Percentiles rank a stretch among this genome's conserved stretches.
Evolutionary conservation across 1,140 invertebrate genomes (phyloP).

Genomic region (Protaetia brevitarsis): DNA sequence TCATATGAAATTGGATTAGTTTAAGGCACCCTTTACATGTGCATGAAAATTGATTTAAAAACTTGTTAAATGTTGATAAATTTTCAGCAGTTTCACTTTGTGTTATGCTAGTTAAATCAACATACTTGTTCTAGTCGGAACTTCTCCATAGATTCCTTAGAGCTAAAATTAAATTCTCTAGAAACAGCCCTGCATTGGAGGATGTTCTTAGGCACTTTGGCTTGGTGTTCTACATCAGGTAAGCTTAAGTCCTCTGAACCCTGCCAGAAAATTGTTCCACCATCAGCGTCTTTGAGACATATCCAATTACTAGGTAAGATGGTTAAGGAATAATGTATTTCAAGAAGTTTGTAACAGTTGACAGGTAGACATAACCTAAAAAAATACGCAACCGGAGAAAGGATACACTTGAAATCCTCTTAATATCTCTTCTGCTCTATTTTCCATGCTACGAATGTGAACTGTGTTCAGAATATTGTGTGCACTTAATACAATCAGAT

Average conservation of each 20-base stretch:
- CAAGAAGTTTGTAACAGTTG: neutral
- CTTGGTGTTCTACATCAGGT: conserved; percentile 92
- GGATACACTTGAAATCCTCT: conserved; percentile 61
- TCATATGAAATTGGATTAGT: too few relatives aligned
- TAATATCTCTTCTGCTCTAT: conserved; percentile 53
- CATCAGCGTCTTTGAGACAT: conserved; percentile 94
- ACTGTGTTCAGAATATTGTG: neutral
- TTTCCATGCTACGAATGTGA: conserved; percentile 27
- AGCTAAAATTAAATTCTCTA: conserved; percentile 98
- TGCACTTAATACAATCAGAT: too few relatives aligned
- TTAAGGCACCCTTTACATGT: too few relatives aligned
- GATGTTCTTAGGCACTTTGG: conserved; percentile 93
- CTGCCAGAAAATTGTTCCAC: conserved; percentile 96
- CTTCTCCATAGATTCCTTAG: conserved; percentile 92
- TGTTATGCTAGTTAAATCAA: conserved; percentile 12
- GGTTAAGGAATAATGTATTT: neutral
- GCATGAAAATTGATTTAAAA: too few relatives aligned
- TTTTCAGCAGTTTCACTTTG: too few relatives aligned
- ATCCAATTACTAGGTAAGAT: conserved; percentile 86
- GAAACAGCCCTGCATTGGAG: conserved; percentile 94
- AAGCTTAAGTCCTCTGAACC: conserved; percentile 93
- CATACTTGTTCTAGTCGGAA: conserved; percentile 93
- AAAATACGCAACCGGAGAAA: conserved; percentile 44
- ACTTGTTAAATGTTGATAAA: too few relatives aligned
- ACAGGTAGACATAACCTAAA: conserved; percentile 22